phyloP scores from a whole-genome alignment of 2,797 vertebrate species.

The Anisognathus igniventris region DNA sequence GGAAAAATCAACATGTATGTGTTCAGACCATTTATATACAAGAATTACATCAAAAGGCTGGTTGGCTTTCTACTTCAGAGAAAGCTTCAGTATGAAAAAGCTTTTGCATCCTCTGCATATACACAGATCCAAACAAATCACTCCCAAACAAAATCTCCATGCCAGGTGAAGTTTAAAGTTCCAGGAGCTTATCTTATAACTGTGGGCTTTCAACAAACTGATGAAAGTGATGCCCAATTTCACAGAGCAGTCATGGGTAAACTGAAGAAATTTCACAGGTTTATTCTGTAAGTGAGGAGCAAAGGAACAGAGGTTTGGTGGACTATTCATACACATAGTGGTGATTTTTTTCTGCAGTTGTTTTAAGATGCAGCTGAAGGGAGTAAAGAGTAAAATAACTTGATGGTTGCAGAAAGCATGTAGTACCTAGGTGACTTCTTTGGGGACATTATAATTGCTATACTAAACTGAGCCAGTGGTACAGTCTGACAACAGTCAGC shows the following conservation, averaged over 20 bases:
- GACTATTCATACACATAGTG: neutral
- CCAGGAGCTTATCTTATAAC: slow-evolving; percentile 12
- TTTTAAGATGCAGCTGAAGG: neutral
- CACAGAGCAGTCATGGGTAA: slow-evolving; percentile 25
- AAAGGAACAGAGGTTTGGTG: neutral
- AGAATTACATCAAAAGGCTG: neutral
- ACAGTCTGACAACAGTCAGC: neutral
- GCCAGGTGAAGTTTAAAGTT: neutral
- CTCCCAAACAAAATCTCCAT: slow-evolving; percentile 29
- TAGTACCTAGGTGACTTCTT: neutral
- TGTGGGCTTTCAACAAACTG: slow-evolving; percentile 8
- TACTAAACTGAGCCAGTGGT: neutral
- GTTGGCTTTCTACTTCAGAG: neutral
- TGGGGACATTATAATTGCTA: neutral
- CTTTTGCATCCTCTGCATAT: neutral
- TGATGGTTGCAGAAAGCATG: neutral
- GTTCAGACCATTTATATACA: neutral
- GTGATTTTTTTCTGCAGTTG: neutral
- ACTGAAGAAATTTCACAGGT: slow-evolving; percentile 35
- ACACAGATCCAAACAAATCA: neutral
- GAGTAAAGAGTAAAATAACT: neutral
- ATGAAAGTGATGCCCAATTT: slow-evolving; percentile 4
- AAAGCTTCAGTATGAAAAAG: neutral
- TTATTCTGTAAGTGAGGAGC: neutral
- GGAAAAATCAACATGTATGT: neutral